Evolutionary conservation across 2,113 vertebrate species (phyloP).

Genomic region (Clarias batrachus): DNA sequence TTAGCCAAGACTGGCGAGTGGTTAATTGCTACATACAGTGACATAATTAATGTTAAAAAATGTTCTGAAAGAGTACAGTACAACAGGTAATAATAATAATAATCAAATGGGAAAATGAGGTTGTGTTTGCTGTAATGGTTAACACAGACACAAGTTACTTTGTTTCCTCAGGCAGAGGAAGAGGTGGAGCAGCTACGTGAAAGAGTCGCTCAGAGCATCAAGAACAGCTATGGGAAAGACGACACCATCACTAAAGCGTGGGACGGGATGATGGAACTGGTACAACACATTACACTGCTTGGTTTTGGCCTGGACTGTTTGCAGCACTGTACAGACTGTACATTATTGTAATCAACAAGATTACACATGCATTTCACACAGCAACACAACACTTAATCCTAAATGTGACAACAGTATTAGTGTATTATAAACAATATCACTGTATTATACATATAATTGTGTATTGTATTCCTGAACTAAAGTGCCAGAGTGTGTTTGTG

Average conservation of each 20-base stretch:
- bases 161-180: constrained; percentile 56
- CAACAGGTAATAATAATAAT: not conserved
- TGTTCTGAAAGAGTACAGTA: not conserved
- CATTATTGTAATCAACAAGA: not conserved
- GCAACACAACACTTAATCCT: not conserved
- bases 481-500: not conserved
- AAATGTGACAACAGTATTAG: no score
- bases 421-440: no score
- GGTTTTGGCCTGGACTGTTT: not conserved
- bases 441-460: not conserved
- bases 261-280: constrained; percentile 71
- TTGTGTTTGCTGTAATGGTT: not conserved
- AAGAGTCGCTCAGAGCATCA: constrained; percentile 45
- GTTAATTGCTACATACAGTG: not conserved
- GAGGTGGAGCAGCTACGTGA: constrained; percentile 50
- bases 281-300: constrained; percentile 41
- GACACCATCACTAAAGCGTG: constrained; percentile 57
- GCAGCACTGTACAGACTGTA: not conserved
- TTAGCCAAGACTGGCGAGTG: not conserved
- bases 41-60: not conserved
- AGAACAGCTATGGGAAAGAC: not conserved
- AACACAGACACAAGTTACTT: not conserved
- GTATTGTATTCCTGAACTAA: not conserved
- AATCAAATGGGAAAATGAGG: not conserved
- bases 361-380: not conserved